phyloP scores from a whole-genome alignment of 2,797 vertebrate species.

The Falco rusticolus region DNA sequence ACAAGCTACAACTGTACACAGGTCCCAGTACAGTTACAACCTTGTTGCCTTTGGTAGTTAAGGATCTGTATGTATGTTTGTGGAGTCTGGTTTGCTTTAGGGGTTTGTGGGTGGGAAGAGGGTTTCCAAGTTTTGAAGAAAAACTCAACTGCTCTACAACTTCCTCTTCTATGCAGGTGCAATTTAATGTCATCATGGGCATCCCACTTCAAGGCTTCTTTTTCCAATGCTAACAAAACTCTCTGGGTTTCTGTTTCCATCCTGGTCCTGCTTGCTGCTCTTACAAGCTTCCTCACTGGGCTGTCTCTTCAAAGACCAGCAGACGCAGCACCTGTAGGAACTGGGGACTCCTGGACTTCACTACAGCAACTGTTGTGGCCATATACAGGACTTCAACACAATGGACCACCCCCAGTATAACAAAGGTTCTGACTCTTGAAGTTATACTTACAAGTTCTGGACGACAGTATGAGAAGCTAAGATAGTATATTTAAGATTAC shows the following conservation, averaged over 20 bases:
- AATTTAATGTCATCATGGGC: constrained; percentile 58
- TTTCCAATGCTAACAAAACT: constrained; percentile 75
- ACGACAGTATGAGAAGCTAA: background rate
- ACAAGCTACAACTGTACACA: background rate
- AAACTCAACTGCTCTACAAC: background rate
- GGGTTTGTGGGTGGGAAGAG: background rate
- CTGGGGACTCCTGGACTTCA: constrained; percentile 88
- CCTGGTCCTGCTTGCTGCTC: constrained; percentile 83
- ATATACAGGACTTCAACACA: constrained; percentile 85
- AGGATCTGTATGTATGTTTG: background rate
- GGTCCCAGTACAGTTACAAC: background rate
- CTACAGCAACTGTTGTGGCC: constrained; percentile 95
- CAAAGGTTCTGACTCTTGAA: too few species aligned
- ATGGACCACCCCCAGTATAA: constrained; percentile 89
- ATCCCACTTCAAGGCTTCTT: constrained; percentile 62
- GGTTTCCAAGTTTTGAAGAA: background rate
- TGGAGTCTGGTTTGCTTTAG: background rate
- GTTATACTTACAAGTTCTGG: background rate
- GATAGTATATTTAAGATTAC: background rate
- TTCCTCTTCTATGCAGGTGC: constrained; percentile 53
- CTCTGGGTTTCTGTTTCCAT: constrained; percentile 84
- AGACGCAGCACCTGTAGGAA: constrained; percentile 87
- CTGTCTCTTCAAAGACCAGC: constrained; percentile 87
- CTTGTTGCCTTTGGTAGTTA: background rate
- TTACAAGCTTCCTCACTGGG: constrained; percentile 87